Conservation (phyloP, 2,113 vertebrate genomes). For the Rhynchomys soricoides region DNA sequence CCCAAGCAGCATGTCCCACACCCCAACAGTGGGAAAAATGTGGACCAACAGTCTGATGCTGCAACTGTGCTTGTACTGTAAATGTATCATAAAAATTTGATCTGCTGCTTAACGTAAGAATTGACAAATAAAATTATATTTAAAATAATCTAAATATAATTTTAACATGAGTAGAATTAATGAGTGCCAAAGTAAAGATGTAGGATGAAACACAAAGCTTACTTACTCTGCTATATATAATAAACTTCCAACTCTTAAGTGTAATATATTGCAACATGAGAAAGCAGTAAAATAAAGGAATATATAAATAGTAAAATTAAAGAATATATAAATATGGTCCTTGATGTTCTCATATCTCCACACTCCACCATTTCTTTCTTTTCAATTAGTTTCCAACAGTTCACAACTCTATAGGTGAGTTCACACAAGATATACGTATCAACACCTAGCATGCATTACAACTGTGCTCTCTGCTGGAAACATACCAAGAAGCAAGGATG, state of each 20-base stretch:
- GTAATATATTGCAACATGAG: not conserved
- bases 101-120: not conserved
- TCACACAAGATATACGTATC: not conserved
- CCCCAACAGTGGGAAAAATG: too few species aligned
- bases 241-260: not conserved
- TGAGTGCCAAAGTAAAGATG: not conserved
- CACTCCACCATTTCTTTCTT: not conserved
- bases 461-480: not conserved
- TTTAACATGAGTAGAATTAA: conserved; percentile 1
- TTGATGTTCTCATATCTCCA: not conserved
- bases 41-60: not conserved
- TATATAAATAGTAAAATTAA: not conserved
- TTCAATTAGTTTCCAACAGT: not conserved
- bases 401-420: not conserved
- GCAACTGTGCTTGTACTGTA: not conserved
- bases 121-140: not conserved
- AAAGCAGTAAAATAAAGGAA: not conserved
- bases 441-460: not conserved
- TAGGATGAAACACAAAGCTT: not conserved
- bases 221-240: not conserved
- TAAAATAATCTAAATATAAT: not conserved
- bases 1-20: too few species aligned
- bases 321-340: not conserved
- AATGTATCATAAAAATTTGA: not conserved
- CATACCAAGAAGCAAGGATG: not conserved